Percentiles rank a stretch among this genome's conserved stretches.
Evolutionary conservation across 2,113 vertebrate species (phyloP).

Genomic region (Stomatorhinus ivindoensis): DNA sequence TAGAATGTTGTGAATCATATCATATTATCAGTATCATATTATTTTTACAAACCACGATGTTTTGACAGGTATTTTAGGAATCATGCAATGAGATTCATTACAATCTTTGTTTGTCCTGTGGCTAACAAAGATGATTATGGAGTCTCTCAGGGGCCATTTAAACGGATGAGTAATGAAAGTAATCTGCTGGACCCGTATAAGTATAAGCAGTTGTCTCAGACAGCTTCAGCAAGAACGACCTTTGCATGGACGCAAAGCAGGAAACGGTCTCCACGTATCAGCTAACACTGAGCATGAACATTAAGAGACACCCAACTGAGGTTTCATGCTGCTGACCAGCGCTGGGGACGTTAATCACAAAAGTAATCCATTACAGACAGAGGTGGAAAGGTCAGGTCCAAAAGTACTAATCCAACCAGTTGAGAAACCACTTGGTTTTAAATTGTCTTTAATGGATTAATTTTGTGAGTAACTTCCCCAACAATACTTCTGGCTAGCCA

Average conservation of each 20-base stretch:
- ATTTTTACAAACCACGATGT: not conserved
- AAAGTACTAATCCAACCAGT: too few relatives aligned
- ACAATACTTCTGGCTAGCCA: not conserved
- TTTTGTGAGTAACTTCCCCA: too few relatives aligned
- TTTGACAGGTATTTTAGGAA: not conserved
- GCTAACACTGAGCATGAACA: not conserved
- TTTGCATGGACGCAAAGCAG: not conserved
- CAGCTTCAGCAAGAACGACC: not conserved
- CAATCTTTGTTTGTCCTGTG: not conserved
- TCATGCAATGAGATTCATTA: not conserved
- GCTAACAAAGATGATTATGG: not conserved
- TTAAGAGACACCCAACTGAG: not conserved
- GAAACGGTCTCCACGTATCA: not conserved
- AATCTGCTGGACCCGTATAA: not conserved
- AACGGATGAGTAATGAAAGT: not conserved
- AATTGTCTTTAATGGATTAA: too few relatives aligned
- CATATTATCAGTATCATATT: not conserved
- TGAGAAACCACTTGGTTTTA: too few relatives aligned
- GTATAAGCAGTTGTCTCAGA: not conserved
- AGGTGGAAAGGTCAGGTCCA: too few relatives aligned
- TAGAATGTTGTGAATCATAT: not conserved
- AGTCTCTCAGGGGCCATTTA: not conserved
- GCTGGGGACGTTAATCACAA: too few relatives aligned
- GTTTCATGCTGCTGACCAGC: not conserved
- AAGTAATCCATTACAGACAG: too few relatives aligned